phyloP scores from a whole-genome alignment of 2,888 invertebrate genomes.

The Scaptomyza reducta region DNA sequence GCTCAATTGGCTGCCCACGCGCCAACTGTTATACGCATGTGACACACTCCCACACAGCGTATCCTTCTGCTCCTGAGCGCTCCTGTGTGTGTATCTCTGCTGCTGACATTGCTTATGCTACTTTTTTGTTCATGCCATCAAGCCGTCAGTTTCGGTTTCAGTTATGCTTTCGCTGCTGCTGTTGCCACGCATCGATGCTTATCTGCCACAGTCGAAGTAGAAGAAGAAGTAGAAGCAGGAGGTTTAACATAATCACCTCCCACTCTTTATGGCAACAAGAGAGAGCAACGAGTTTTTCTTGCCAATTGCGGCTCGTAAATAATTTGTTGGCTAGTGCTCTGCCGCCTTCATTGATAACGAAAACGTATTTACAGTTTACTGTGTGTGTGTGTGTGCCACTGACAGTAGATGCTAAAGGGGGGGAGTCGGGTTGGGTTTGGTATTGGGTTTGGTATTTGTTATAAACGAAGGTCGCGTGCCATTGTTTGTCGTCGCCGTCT shows the following conservation, averaged over 20 bases:
- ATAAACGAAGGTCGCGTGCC: constrained; percentile 64
- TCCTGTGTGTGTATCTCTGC: not conserved
- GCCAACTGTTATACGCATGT: constrained; percentile 64
- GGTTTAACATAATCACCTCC: constrained; percentile 35
- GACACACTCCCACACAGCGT: not conserved
- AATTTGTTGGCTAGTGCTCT: constrained; percentile 43
- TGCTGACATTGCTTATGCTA: not conserved
- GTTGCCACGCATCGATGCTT: constrained; percentile 26
- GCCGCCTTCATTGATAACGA: constrained; percentile 50
- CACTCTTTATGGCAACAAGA: constrained; percentile 31
- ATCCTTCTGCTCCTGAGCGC: constrained; percentile 17
- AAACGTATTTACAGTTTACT: constrained; percentile 43
- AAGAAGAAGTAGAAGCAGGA: constrained; percentile 5
- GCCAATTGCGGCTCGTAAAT: constrained; percentile 40
- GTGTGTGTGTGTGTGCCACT: too few relatives aligned
- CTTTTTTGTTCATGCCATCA: constrained; percentile 3
- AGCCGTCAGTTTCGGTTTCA: constrained; percentile 17
- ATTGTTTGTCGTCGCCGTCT: constrained; percentile 25
- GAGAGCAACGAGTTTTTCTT: not conserved
- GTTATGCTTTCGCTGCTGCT: constrained; percentile 8
- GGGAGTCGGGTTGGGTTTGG: not conserved
- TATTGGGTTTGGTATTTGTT: constrained; percentile 1
- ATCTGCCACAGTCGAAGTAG: constrained; percentile 16
- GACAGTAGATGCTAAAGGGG: not conserved
- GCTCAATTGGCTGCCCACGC: constrained; percentile 40